These are phyloP conservation scores for Oceanites oceanicus DNA, from an alignment of 2,113 vertebrate genomes.

Conservation along the genomic window DNA sequence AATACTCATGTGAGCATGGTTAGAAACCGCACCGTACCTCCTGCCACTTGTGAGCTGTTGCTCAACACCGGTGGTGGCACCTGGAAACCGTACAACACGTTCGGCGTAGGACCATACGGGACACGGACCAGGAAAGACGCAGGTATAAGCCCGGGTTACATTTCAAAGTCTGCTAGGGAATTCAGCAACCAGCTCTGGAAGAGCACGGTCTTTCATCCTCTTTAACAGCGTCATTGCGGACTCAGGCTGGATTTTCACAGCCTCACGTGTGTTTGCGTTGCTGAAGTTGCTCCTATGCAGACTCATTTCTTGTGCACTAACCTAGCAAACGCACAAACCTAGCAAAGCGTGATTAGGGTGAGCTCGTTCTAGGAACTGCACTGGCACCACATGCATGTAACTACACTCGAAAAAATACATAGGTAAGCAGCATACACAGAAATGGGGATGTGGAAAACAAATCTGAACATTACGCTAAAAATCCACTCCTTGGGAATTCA, in stretches of 20 bases:
- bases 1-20: accelerated
- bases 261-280: accelerated
- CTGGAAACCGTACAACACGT: too few relatives aligned
- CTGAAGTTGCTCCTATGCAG: background rate
- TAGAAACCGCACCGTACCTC: too few relatives aligned
- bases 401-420: background rate
- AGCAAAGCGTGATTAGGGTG: accelerated
- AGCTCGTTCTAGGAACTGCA: background rate
- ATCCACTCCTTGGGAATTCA: background rate
- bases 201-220: background rate
- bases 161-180: background rate
- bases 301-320: background rate
- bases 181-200: background rate
- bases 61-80: background rate
- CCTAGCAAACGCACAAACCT: too few relatives aligned
- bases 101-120: accelerated
- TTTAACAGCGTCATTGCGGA: background rate
- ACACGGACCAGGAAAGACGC: accelerated
- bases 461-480: background rate
- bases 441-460: background rate
- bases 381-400: accelerated
- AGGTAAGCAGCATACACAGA: background rate
- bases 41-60: background rate
- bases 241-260: background rate
- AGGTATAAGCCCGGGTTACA: background rate